Percentiles rank a stretch among this genome's conserved stretches.
phyloP scores from a whole-genome alignment of 2,888 invertebrate species.

The Troides helena region DNA sequence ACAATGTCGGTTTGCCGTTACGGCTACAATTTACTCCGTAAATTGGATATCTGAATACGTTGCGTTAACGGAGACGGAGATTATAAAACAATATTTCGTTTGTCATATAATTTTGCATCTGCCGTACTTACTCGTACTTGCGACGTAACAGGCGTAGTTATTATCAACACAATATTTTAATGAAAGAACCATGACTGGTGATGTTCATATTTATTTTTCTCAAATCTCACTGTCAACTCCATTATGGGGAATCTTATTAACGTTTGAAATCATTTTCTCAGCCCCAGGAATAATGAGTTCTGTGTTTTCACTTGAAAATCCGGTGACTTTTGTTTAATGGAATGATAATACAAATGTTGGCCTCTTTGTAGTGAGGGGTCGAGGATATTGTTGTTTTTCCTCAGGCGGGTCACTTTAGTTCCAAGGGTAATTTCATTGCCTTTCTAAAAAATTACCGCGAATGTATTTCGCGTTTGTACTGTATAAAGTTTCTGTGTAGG shows the following conservation, averaged over 20 bases:
- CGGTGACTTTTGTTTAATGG: slow-evolving; percentile 80
- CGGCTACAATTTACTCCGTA: slow-evolving; percentile 32
- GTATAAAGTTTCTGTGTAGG: slow-evolving; percentile 48
- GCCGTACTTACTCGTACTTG: slow-evolving; percentile 32
- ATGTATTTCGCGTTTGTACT: slow-evolving; percentile 59
- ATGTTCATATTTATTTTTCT: slow-evolving; percentile 72
- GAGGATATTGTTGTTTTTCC: slow-evolving; percentile 75
- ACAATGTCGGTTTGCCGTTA: slow-evolving; percentile 19
- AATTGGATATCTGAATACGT: slow-evolving; percentile 37
- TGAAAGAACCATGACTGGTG: slow-evolving; percentile 37
- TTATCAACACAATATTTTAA: slow-evolving; percentile 56
- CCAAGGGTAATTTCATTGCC: slow-evolving; percentile 72
- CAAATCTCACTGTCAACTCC: slow-evolving; percentile 76
- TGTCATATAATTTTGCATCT: slow-evolving; percentile 37
- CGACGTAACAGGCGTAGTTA: slow-evolving; percentile 33
- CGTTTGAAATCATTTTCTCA: slow-evolving; percentile 78
- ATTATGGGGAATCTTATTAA: slow-evolving; percentile 78
- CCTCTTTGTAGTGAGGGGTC: slow-evolving; percentile 73
- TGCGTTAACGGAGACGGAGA: slow-evolving; percentile 38
- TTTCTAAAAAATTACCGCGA: slow-evolving; percentile 63
- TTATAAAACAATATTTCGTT: slow-evolving; percentile 51
- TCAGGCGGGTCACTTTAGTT: slow-evolving; percentile 73
- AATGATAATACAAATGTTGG: slow-evolving; percentile 78
- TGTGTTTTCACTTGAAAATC: slow-evolving; percentile 78
- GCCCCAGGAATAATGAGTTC: slow-evolving; percentile 75